Base-by-base conservation (phyloP, 2,888 invertebrate species). In the Amiota minor region DNA sequence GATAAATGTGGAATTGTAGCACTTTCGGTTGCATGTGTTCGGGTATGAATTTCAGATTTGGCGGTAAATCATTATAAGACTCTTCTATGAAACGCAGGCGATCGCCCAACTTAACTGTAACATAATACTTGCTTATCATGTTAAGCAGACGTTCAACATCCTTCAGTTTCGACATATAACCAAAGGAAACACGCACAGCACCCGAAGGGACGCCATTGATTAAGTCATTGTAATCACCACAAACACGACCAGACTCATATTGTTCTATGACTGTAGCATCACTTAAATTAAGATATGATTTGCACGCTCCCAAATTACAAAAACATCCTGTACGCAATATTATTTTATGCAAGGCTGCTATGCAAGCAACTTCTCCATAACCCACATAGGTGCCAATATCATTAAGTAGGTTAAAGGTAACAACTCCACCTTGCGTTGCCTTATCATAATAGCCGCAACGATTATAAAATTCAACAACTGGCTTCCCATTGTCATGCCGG, bases 251-350 rank as follows among this genome's bases (percentile, higher is more conserved):
- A 2, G 94, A 93, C 91, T 95, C 92, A 88, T 93, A 97, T 88
- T 97, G 95, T 47, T 92, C 91, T 80, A 93, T 92, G 79, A 98
- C 91, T 72, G 95, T 93, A 14, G 92, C 91, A 70, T 94, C 92
- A 0, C 93, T 91, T 10, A 97, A 90, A 9, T 91, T 89, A 64
- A 98, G 90, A 85, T 95, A 95, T 68, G 93, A 91, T 88, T 97
- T 96, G 87, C 98, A 98, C 1, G 98, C 95, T 14, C 98, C 99
- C 1, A 97, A 95, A 90, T 99, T 99, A 89, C 99, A 99, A 88
- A 98, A 97, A 88, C 98, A 98, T 0, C 99, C 99, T 1, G 97
- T 97, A 77, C 99, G 92, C 56, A 99, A 89, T 80, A 94, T 94
- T 70, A 99, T 94, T 81, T 94, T 94, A 87, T 96, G 94, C 71